Base-by-base conservation (phyloP, 2,797 vertebrate genomes). In the Rhodeus uyekii region DNA sequence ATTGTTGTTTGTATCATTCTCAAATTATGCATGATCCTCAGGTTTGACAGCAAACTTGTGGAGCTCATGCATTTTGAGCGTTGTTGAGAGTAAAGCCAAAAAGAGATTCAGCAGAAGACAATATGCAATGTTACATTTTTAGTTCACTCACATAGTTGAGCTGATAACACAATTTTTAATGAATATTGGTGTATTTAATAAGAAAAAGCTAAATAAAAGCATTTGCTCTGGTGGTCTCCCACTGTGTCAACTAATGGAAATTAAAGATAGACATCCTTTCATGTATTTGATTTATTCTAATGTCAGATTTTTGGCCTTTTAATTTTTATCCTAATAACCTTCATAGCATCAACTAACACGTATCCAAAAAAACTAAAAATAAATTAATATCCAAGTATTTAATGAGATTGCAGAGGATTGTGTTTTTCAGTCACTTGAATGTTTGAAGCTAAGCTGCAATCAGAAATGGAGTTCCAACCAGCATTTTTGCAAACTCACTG, bases 401-500 rank as follows among this genome's bases (percentile, higher is more conserved):
- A 69, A 69, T 8, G 19, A 44, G 7, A 69, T 46, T 19, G 24
- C 6, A 0, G 24, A 69, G 24, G 14, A 44, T 46, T 63, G 10
- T 46, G 1, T 69, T 44, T 46, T 69, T 69, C n/a, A 69, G 39
- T 18, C 24, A 44, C n/a, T 27, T 69, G 6, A 18, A 16, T 13
- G 3, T 69, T 69, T 69, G n/a, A 29, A 58, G 36, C 7, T 42
- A 32, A 69, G 38, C 24, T 60, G 10, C 27, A 42, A 34, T 58
- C n/a, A 44, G 50, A 78, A 67, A 78, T 27, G 5, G 19, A 48
- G 8, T 34, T 22, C 76, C 46, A 68, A 16, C 6, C 48, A 19
- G 55, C n/a, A 76, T 60, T 53, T 60, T 55, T 60, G 9, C 38
- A 76, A 60, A 50, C 39, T 78, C 34, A 68, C 12, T 42, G n/a